Evolutionary conservation across 2,888 invertebrate species (phyloP).

Genomic region (Chrysodeixis includens): DNA sequence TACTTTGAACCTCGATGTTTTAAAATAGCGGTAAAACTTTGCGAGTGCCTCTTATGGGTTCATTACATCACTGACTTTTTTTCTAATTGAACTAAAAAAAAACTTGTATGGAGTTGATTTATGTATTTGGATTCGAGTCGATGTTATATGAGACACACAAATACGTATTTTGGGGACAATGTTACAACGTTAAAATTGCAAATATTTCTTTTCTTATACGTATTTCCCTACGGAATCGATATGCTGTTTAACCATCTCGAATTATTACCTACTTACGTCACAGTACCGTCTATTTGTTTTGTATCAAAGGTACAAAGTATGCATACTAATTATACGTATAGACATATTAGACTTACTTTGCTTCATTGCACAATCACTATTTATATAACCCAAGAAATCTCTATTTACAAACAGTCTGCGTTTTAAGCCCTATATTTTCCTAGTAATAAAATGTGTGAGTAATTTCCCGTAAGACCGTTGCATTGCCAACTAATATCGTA

Average conservation of each 20-base stretch:
- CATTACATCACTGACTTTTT: not conserved
- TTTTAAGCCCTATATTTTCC: conserved; percentile 22
- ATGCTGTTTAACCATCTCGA: not conserved
- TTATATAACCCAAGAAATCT: conserved; percentile 24
- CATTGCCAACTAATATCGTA: conserved; percentile 32
- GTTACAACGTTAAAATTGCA: too few relatives aligned
- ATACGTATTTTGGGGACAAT: too few relatives aligned
- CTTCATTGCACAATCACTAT: conserved; percentile 1
- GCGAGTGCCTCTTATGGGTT: conserved; percentile 1
- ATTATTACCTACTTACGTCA: not conserved
- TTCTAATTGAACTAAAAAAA: not conserved
- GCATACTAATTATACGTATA: not conserved
- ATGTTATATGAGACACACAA: not conserved
- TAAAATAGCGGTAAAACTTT: not conserved
- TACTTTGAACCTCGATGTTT: not conserved
- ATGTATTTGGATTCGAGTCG: not conserved
- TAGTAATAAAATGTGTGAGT: conserved; percentile 19
- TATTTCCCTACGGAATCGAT: not conserved
- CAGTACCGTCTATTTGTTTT: not conserved
- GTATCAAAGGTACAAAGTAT: not conserved
- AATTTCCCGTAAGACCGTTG: conserved; percentile 23
- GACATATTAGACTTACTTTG: conserved; percentile 8
- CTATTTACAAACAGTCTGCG: conserved; percentile 48
- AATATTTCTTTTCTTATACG: too few relatives aligned
- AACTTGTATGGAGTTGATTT: too few relatives aligned